These are phyloP conservation scores for Holacanthella duospinosa DNA, from an alignment of 2,888 invertebrate genomes.

Conservation along the genomic window DNA sequence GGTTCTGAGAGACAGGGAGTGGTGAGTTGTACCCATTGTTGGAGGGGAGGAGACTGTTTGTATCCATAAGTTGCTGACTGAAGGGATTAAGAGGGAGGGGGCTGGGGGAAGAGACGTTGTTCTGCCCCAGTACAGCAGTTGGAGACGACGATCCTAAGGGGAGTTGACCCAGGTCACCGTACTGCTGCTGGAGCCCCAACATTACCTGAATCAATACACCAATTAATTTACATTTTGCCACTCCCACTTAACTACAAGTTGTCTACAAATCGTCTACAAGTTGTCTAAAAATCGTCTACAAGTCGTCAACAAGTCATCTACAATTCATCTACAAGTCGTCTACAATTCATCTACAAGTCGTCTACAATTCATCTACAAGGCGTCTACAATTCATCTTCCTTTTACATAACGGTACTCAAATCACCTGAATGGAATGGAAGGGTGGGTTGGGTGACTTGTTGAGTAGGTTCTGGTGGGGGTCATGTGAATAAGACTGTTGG, in stretches of 20 bases:
- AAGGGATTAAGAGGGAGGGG: not conserved
- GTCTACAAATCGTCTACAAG: too few species aligned
- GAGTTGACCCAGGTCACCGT: slow-evolving; percentile 32
- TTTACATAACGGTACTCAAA: too few species aligned
- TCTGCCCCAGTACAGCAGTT: not conserved
- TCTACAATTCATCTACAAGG: too few species aligned
- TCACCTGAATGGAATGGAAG: slow-evolving; percentile 37
- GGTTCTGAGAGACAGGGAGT: too few species aligned
- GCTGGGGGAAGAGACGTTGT: not conserved
- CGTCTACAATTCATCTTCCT: too few species aligned
- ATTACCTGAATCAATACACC: too few species aligned
- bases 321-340: too few species aligned
- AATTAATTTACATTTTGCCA: too few species aligned
- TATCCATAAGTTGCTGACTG: slow-evolving; percentile 11
- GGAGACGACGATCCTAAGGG: slow-evolving; percentile 19
- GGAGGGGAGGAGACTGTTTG: slow-evolving; percentile 9
- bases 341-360: too few species aligned
- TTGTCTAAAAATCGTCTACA: too few species aligned
- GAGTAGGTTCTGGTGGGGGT: not conserved
- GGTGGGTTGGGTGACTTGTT: slow-evolving; percentile 14
- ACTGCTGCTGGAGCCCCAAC: slow-evolving; percentile 49
- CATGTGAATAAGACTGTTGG: not conserved
- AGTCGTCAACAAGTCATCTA: too few species aligned
- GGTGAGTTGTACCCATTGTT: slow-evolving; percentile 11
- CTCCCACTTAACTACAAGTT: too few species aligned